A percentile compares a stretch with the other conserved stretches of the same genome.
These are phyloP conservation scores for Acipenser oxyrinchus DNA, from an alignment of 2,797 vertebrate species.

Conservation along the genomic window DNA sequence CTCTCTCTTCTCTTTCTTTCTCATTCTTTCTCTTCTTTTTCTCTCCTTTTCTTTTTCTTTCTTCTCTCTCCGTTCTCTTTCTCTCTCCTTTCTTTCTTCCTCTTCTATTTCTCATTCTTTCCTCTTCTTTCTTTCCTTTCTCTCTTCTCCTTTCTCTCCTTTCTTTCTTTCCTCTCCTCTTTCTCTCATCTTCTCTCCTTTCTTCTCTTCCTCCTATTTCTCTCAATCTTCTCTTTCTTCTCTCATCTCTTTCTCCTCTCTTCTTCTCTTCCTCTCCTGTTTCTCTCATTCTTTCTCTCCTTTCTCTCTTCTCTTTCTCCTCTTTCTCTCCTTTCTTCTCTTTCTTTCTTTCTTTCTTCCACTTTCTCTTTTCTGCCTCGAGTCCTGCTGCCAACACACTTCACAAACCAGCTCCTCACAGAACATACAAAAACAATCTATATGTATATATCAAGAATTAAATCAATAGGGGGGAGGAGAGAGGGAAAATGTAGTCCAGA, in stretches of 20 bases:
- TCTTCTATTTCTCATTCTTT: not conserved
- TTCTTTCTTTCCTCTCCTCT: conserved; percentile 18
- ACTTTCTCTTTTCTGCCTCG: conserved; percentile 39
- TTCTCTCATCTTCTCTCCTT: not conserved
- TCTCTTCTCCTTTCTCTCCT: not conserved
- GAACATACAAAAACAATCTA: conserved; percentile 67
- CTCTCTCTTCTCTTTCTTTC: not conserved
- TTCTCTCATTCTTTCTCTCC: conserved; percentile 1
- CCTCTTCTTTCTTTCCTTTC: not conserved
- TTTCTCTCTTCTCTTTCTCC: conserved; percentile 11
- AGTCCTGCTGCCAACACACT: conserved; percentile 60
- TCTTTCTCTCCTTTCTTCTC: conserved; percentile 1
- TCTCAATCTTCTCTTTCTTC: conserved; percentile 18
- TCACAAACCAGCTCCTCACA: conserved; percentile 64
- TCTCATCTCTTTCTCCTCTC: not conserved
- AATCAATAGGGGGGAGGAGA: too few species aligned
- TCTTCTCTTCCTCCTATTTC: not conserved
- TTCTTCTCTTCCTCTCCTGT: conserved; percentile 4
- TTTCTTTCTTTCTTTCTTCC: conserved; percentile 17
- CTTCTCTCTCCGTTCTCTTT: conserved; percentile 11
- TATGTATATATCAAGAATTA: conserved; percentile 53
- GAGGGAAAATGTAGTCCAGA: too few species aligned
- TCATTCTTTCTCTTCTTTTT: conserved; percentile 3
- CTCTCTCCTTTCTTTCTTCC: conserved; percentile 8
- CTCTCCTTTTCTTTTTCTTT: conserved; percentile 12